Base-by-base conservation (phyloP, 2,113 vertebrate species). In the Eudyptes chrysolophus region DNA sequence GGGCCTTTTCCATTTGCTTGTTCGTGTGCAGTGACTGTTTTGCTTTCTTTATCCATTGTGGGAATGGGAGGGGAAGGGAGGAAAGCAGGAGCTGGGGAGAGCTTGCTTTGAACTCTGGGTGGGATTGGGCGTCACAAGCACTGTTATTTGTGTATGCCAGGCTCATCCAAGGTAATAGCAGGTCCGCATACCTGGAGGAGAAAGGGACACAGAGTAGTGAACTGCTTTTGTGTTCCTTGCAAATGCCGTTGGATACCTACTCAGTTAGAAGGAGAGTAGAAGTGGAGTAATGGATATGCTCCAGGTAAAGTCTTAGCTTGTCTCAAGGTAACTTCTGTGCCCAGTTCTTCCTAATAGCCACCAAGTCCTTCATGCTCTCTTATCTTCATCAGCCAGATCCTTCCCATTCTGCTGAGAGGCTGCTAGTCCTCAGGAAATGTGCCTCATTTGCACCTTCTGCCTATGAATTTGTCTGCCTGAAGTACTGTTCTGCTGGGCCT, bases 181-280 rank as follows among this genome's bases (percentile, higher is more conserved):
- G 49, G 30, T 24, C 27, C 16, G 6, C 0, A 0, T 29, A 12
- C 8, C 22, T 54, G 25, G 14, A 68, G 64, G 54, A 69, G 12
- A 62, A 83, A 57, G 65, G 32, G 38, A 46, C 8, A 1, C 4
- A 18, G 34, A 29, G 12, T 18, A 21, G 42, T 46, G 18, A 82
- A 85, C 20, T 80, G n/a, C 16, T 60, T 2, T 11, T 55, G 6
- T 79, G 6, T 61, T 87, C 34, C 25, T 70, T 83, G 68, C 22
- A 61, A 92, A 40, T 78, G 71, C 27, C 16, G 5, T 27, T 90
- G 57, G 26, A 42, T 86, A 8, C 17, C 11, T 19, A 3, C 30
- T 49, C 7, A 10, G 10, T 68, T 87, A 69, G 70, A 90, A 83
- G 25, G 34, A 74, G 83, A 62, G 42, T 57, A 40, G 62, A 78